Evolutionary conservation across 2,888 invertebrate species (phyloP), one percentile per base, ranked within the genome.

Genomic region (Linyphia triangularis): DNA sequence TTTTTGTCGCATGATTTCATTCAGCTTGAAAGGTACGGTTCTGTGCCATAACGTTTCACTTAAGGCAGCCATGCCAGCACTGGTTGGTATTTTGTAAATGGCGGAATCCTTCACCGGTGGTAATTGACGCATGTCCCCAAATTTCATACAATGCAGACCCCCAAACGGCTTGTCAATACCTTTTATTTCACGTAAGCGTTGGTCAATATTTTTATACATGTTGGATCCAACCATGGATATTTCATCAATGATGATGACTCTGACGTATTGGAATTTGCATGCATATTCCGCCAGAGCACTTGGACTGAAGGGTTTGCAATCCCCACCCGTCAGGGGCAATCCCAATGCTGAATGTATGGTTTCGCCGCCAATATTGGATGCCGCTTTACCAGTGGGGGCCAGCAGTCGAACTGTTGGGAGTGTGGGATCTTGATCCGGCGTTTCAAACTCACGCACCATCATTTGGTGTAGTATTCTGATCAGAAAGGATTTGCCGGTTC

Each of bases 151-250:
- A 10, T 92, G 92, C 4, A 92, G 67, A 22, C 92, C 91, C 19
- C 92, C 92, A 91, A 93, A 92, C 16, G 67, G 65, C 85, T 89
- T 70, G 77, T 91, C 90, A 28, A 59, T 88, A 7, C 91, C 90
- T 83, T 90, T 91, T 10, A 92, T 92, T 91, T 92, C 92, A 85
- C 91, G 85, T 28, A 92, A 89, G 70, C 91, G 90, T 33, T 90
- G 90, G 90, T 92, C 91, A 22, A 92, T 90, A 59, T 65, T 65
- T 88, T 26, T 83, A 82, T 83, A 69, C 59, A 28, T 57, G 63
- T 67, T n/a, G 43, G 69, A 43, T 89, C 33, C 33, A 33, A 33
- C 33, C 33, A 33, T 33, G 4, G 33, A 33, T 6, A 33, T 33
- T 33, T 33, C 33, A 33, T 33, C 33, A 33, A 33, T 33, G 33